phyloP scores from a whole-genome alignment of 1,140 invertebrate genomes.

The Mamestra configurata region DNA sequence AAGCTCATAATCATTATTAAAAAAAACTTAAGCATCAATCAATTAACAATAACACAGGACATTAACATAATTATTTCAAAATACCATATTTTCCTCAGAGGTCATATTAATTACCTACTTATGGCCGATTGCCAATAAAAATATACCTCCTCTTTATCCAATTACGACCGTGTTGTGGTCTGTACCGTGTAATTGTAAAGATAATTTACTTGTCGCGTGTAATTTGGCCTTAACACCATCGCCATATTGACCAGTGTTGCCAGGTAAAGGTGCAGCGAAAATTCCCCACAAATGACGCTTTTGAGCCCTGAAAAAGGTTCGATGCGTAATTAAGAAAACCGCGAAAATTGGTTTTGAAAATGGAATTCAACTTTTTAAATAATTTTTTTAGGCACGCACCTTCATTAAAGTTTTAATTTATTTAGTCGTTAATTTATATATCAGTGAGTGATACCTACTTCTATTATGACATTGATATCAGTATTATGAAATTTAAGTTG shows the following conservation, averaged over 20 bases:
- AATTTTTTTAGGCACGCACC: background rate
- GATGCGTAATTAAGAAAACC: background rate
- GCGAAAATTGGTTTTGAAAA: background rate
- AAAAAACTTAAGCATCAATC: background rate
- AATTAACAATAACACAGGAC: background rate
- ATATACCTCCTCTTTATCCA: conserved; percentile 48
- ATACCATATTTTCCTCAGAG: conserved; percentile 8
- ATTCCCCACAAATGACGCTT: background rate
- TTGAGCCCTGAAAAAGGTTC: background rate
- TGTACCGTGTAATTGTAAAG: conserved; percentile 38
- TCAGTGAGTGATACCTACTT: too few species aligned
- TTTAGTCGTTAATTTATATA: too few species aligned
- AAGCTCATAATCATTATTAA: background rate
- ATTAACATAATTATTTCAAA: conserved; percentile 18
- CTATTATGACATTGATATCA: too few species aligned
- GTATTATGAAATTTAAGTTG: too few species aligned
- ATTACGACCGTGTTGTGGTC: conserved; percentile 27
- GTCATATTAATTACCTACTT: conserved; percentile 18
- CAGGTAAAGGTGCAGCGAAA: background rate
- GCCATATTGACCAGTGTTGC: conserved; percentile 13
- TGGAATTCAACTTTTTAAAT: background rate
- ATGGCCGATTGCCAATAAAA: conserved; percentile 18
- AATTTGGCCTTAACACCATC: conserved; percentile 35
- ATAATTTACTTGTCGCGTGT: conserved; percentile 60
- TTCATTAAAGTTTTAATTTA: background rate